These are phyloP conservation scores for Forbesichthys papilliferus DNA, from an alignment of 2,113 vertebrate species.

Conservation along the genomic window DNA sequence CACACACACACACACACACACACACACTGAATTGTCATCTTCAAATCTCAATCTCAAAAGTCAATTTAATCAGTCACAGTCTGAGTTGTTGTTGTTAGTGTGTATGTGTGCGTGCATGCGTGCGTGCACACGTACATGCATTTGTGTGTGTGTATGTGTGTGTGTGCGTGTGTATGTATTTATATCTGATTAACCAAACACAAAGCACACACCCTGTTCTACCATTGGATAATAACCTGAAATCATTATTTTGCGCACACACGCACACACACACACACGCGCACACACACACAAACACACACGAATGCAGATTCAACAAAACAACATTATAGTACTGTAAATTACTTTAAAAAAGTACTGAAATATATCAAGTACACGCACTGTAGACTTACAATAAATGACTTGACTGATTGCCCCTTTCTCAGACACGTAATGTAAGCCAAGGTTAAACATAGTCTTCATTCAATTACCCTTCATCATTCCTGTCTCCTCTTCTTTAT, in stretches of 20 bases:
- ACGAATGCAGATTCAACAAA: neutral
- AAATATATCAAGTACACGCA: too few relatives aligned
- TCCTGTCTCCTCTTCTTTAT: too few relatives aligned
- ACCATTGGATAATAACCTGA: conserved; percentile 17
- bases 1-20: neutral
- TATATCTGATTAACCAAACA: conserved; percentile 7
- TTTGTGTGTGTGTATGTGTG: neutral
- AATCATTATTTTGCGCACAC: neutral
- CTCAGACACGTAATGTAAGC: too few relatives aligned
- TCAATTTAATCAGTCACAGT: too few relatives aligned
- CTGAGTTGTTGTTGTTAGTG: too few relatives aligned
- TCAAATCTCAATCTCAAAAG: neutral
- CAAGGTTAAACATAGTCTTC: too few relatives aligned
- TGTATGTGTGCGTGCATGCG: neutral
- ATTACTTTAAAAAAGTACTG: too few relatives aligned
- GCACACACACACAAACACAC: neutral
- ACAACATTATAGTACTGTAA: too few relatives aligned
- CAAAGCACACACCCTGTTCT: conserved; percentile 7
- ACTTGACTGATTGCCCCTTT: too few relatives aligned
- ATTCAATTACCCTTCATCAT: too few relatives aligned
- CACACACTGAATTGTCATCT: neutral
- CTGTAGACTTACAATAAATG: too few relatives aligned
- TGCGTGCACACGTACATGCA: neutral
- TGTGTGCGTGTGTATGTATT: neutral
- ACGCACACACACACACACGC: conserved; percentile 1